phyloP scores from a whole-genome alignment of 2,113 vertebrate genomes.

The Merops nubicus region DNA sequence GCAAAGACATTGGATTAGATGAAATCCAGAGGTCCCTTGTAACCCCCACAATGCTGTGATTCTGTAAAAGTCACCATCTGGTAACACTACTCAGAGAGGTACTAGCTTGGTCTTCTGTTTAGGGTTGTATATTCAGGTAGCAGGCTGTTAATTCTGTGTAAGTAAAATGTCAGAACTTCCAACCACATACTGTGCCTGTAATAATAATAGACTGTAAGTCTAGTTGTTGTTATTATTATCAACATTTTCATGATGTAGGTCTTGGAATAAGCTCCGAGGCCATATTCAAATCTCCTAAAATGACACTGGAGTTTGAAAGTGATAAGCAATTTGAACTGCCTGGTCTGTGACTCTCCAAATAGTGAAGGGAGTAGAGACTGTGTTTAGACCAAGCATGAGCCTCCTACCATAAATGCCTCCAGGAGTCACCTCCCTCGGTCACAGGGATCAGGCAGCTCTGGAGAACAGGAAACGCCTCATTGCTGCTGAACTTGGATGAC shows the following conservation, averaged over 20 bases:
- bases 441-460: too few species aligned
- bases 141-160: rapidly evolving
- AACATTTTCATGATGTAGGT: background rate
- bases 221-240: background rate
- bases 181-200: background rate
- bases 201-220: background rate
- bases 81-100: background rate
- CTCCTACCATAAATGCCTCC: too few species aligned
- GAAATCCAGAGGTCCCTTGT: too few species aligned
- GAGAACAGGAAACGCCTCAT: too few species aligned
- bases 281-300: background rate
- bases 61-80: background rate
- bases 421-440: too few species aligned
- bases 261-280: background rate
- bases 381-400: too few species aligned
- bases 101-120: background rate
- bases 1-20: too few species aligned
- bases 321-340: too few species aligned
- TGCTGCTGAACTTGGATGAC: too few species aligned
- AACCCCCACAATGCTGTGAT: too few species aligned
- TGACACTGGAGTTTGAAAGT: background rate
- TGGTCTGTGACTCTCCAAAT: too few species aligned
- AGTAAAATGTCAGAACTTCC: background rate
- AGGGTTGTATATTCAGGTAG: background rate
- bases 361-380: too few species aligned